Base-by-base conservation (phyloP, 1,140 invertebrate species). In the Physella acuta region DNA sequence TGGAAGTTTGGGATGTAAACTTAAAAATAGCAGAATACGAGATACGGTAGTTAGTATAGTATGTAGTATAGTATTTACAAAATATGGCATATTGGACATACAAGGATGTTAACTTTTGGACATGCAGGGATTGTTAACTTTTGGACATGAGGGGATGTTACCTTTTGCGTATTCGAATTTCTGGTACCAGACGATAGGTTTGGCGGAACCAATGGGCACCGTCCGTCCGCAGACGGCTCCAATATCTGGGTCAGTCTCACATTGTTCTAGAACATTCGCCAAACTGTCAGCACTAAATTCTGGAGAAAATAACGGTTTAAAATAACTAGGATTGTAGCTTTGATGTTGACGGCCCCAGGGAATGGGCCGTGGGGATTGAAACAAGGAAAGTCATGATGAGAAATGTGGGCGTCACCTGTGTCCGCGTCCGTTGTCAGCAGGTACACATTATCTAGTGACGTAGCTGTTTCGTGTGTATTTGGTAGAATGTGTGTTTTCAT, bases 91-190 rank as follows among this genome's bases (percentile, higher is more conserved):
- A 49, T 11, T 14, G n/a, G 44, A 49, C 11, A 49, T 49, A 49
- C 34, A 44, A 26, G n/a, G 37, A 16, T n/a, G n/a, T n/a, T n/a
- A n/a, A n/a, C n/a, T n/a, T n/a, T n/a, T n/a, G n/a, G n/a, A n/a
- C n/a, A n/a, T n/a, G n/a, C n/a, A n/a, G n/a, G n/a, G n/a, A n/a
- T n/a, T n/a, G n/a, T n/a, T n/a, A n/a, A n/a, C n/a, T n/a, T n/a
- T n/a, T n/a, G n/a, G n/a, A n/a, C n/a, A n/a, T n/a, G n/a, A n/a
- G n/a, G n/a, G n/a, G n/a, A n/a, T n/a, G 34, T 88, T 87, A 72
- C 89, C 86, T 28, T 74, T 76, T 8, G 89, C 89, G 73, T 89
- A 89, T 74, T 89, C 88, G 76, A 89, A 89, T 73, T 87, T 89
- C 74, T 89, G 88, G 73, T 89, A 89, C 88, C 88, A 88, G 5